phyloP scores from a whole-genome alignment of 2,888 invertebrate species.

The Cerastoderma edule region DNA sequence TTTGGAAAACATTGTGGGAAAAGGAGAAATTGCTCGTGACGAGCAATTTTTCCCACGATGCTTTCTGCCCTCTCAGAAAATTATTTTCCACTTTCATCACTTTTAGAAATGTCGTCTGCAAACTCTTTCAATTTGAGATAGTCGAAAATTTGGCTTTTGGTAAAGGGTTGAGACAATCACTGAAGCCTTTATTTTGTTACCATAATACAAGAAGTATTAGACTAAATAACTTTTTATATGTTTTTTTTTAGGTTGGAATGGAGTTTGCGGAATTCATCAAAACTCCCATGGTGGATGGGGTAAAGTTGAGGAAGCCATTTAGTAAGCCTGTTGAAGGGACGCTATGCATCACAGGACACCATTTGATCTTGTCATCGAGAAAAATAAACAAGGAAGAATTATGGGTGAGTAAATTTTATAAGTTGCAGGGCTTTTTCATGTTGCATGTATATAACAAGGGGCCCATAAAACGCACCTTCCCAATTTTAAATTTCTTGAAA shows the following conservation, averaged over 20 bases:
- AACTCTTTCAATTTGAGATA: too few species aligned
- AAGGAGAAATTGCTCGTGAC: too few species aligned
- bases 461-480: not conserved
- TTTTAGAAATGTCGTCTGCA: too few species aligned
- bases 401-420: constrained; percentile 88
- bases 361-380: constrained; percentile 92
- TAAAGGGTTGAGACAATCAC: too few species aligned
- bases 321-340: constrained; percentile 84
- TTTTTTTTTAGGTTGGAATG: constrained; percentile 86
- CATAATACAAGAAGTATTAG: too few species aligned
- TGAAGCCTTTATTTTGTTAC: too few species aligned
- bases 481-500: not conserved
- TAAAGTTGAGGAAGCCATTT: constrained; percentile 88
- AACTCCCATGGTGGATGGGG: constrained; percentile 95
- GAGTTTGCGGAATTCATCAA: constrained; percentile 95
- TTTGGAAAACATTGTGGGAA: too few species aligned
- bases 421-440: not conserved
- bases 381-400: constrained; percentile 93
- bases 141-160: too few species aligned
- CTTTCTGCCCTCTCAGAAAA: too few species aligned
- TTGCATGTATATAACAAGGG: not conserved
- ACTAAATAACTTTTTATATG: not conserved
- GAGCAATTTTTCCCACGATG: too few species aligned
- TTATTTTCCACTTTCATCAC: too few species aligned
- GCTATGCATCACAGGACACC: constrained; percentile 95